Conservation (phyloP, 2,113 vertebrate species). For the Chaenogobius annularis region DNA sequence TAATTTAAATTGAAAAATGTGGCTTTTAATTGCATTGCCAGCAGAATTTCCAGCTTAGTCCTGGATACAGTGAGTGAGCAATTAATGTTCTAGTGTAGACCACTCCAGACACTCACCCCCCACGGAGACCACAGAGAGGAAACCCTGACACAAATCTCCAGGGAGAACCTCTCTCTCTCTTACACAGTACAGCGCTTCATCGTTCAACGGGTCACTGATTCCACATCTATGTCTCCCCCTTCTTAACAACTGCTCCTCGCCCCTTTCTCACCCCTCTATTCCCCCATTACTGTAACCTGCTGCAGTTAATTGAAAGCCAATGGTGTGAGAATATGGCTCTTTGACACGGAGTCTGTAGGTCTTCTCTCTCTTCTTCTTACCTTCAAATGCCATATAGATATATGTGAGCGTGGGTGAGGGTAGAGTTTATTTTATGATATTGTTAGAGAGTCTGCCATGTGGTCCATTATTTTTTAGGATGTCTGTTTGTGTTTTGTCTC, state of each 20-base stretch:
- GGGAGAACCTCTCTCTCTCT: constrained; percentile 45
- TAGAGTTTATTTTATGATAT: constrained; percentile 36
- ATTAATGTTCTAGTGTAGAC: constrained; percentile 34
- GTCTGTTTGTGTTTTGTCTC: constrained; percentile 16
- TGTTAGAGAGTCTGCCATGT: constrained; percentile 9
- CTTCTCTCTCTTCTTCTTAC: constrained; percentile 29
- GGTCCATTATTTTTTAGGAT: constrained; percentile 11
- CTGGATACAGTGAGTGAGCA: constrained; percentile 30
- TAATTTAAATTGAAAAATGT: constrained; percentile 10
- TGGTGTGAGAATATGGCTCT: constrained; percentile 72
- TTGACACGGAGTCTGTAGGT: constrained; percentile 58
- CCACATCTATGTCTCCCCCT: constrained; percentile 29
- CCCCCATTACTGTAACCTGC: constrained; percentile 63
- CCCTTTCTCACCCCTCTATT: background rate
- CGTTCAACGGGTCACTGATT: constrained; percentile 58
- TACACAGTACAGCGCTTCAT: constrained; percentile 59
- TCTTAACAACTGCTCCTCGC: constrained; percentile 44
- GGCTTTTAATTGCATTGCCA: constrained; percentile 27
- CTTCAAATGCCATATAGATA: constrained; percentile 27
- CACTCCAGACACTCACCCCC: constrained; percentile 31
- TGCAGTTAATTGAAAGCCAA: constrained; percentile 76
- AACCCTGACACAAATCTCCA: constrained; percentile 57
- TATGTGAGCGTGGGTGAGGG: constrained; percentile 36
- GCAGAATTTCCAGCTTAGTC: constrained; percentile 17
- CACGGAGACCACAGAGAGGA: constrained; percentile 22